These are phyloP conservation scores for Drosophila nr. fundita DNA, from an alignment of 2,888 invertebrate genomes.

Conservation along the genomic window DNA sequence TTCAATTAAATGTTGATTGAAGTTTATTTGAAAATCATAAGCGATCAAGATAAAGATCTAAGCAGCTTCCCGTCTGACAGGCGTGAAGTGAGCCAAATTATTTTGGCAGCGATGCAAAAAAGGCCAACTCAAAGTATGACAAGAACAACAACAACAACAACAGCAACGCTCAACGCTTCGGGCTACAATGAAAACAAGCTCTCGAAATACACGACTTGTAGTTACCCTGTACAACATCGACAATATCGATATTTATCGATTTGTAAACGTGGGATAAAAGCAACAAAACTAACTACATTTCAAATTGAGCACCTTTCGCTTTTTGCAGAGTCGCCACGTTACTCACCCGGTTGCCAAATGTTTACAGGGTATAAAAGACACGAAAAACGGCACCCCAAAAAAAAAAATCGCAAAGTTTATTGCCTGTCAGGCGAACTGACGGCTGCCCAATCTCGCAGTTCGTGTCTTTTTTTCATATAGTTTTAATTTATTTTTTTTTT, in stretches of 20 bases:
- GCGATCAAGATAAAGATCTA: conserved; percentile 41
- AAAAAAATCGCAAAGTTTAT: conserved; percentile 60
- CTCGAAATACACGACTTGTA: not conserved
- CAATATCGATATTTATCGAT: not conserved
- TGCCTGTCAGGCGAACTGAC: conserved; percentile 72
- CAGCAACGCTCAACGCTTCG: conserved; percentile 42
- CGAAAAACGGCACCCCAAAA: conserved; percentile 23
- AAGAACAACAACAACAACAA: conserved; percentile 7
- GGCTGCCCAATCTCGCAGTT: conserved; percentile 67
- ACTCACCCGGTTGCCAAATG: not conserved
- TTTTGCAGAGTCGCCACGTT: not conserved
- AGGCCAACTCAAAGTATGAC: conserved; percentile 27
- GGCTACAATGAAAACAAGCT: conserved; percentile 31
- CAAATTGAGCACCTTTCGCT: not conserved
- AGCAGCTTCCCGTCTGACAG: conserved; percentile 52
- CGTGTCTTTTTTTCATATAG: conserved; percentile 17
- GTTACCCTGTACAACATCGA: not conserved
- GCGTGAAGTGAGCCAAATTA: conserved; percentile 62
- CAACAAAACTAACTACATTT: not conserved
- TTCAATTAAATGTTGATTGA: conserved; percentile 59
- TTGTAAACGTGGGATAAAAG: not conserved
- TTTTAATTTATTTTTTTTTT: conserved; percentile 15
- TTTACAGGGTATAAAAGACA: conserved; percentile 9
- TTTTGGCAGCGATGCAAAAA: conserved; percentile 28
- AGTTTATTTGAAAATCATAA: conserved; percentile 49